These are phyloP conservation scores for Bubo bubo DNA, from an alignment of 2,113 vertebrate species.

Conservation along the genomic window DNA sequence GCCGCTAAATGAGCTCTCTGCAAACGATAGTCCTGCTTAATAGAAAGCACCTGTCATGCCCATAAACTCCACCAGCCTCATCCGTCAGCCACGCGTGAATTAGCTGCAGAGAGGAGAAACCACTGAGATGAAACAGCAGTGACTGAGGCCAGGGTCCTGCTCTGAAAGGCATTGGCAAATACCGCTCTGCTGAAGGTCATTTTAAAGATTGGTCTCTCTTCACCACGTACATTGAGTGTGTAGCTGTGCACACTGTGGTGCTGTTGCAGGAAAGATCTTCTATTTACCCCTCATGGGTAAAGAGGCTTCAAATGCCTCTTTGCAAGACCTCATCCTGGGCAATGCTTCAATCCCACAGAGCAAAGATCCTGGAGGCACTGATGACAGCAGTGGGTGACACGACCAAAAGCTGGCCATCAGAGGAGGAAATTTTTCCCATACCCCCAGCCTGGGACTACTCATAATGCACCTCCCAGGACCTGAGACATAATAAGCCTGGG, in stretches of 20 bases:
- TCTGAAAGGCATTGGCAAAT: neutral
- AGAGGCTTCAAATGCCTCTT: neutral
- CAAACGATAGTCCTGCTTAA: conserved; percentile 56
- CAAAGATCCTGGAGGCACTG: neutral
- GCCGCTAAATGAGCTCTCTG: conserved; percentile 55
- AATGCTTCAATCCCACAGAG: neutral
- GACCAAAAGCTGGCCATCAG: neutral
- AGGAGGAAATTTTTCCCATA: neutral
- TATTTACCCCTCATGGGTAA: neutral
- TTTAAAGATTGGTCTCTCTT: neutral
- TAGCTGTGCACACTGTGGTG: neutral
- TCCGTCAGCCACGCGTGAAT: conserved; percentile 24
- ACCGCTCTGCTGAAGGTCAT: conserved; percentile 21
- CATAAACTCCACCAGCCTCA: conserved; percentile 45
- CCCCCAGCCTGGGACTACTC: neutral
- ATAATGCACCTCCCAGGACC: neutral
- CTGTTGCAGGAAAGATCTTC: neutral
- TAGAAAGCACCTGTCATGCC: conserved; percentile 48
- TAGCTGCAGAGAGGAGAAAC: conserved; percentile 27
- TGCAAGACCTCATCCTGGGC: neutral
- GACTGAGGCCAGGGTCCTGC: neutral
- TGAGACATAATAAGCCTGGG: neutral
- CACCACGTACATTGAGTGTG: neutral
- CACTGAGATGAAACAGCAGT: neutral
- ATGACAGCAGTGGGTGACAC: neutral